Evolutionary conservation across 64 coral and sea anemone species (phyloP), one percentile per base, ranked within the genome.

Genomic region (Porites australiensis): DNA sequence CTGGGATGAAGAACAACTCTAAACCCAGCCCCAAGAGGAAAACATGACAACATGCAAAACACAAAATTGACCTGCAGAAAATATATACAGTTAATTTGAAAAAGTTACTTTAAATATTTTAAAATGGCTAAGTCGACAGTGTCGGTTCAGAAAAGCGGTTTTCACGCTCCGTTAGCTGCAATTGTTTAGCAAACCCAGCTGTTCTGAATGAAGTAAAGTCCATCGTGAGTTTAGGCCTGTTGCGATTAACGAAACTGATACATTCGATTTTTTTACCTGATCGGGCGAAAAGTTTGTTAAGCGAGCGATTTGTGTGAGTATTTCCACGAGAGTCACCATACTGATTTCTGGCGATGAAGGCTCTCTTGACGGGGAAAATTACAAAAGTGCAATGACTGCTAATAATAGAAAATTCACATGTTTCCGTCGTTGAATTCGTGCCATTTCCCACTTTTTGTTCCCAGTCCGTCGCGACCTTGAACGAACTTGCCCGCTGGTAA

Each of bases 41-140:
- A 60, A 20, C 86, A 93, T 3, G 74, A 16, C 61, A 90, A 46
- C 77, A 96, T 77, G 20, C 91, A 96, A 82, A 84, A 86, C 44
- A 90, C 87, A 62, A 93, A 96, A 89, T 89, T 86, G 57, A 96
- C 50, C 95, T 96, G 92, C 27, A 73, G 72, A 68, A n/a, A 70
- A 93, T 37, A 87, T 18, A 75, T 12, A 92, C 6, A 80, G 14
- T 1, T 13, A 15, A 76, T 8, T 50, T 8, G 48, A 47, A 64
- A 18, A 2, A 5, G 62, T 64, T 13, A 64, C 1, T 44, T 7
- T 5, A 15, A 3, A 50, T 3, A 7, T 50, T 18, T 9, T 37
- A 27, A 27, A 23, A 23, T 23, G 21, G 6, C 5, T 2, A 2
- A 70, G 27, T 4, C 49, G 12, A 50, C 4, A 76, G 47, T 2